phyloP scores from a whole-genome alignment of 1,140 invertebrate genomes.

The Chrysoperla carnea region DNA sequence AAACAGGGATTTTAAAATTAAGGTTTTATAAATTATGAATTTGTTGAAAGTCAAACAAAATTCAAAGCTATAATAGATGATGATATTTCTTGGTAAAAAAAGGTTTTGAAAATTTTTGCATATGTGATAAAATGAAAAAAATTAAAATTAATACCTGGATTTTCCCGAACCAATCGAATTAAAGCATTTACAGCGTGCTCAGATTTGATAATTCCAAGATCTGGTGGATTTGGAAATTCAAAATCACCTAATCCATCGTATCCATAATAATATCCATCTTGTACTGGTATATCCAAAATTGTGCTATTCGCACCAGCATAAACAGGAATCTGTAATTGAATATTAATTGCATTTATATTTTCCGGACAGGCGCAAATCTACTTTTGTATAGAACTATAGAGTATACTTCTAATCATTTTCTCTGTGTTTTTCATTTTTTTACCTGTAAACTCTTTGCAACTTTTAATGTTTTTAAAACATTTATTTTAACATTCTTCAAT shows the following conservation, averaged over 20 bases:
- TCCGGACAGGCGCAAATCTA: too few species aligned
- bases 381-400: too few species aligned
- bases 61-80: too few species aligned
- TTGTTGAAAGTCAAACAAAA: too few species aligned
- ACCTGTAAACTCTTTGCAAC: constrained; percentile 3
- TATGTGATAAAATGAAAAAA: too few species aligned
- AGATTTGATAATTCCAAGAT: constrained; percentile 16
- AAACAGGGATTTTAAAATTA: too few species aligned
- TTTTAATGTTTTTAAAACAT: constrained; percentile 34
- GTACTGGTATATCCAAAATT: constrained; percentile 16
- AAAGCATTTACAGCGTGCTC: constrained; percentile 26
- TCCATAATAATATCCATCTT: constrained; percentile 20
- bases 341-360: too few species aligned
- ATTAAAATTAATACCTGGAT: constrained; percentile 21
- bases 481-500: constrained; percentile 33
- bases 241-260: constrained; percentile 33
- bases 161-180: constrained; percentile 19
- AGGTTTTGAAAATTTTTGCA: too few species aligned
- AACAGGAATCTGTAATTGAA: constrained; percentile 25
- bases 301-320: constrained; percentile 23
- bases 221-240: constrained; percentile 15
- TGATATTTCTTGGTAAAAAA: too few species aligned
- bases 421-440: too few species aligned
- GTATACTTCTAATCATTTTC: too few species aligned
- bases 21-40: too few species aligned